These are phyloP conservation scores for Nixonia krombeini DNA, from an alignment of 1,140 invertebrate species.

Conservation along the genomic window DNA sequence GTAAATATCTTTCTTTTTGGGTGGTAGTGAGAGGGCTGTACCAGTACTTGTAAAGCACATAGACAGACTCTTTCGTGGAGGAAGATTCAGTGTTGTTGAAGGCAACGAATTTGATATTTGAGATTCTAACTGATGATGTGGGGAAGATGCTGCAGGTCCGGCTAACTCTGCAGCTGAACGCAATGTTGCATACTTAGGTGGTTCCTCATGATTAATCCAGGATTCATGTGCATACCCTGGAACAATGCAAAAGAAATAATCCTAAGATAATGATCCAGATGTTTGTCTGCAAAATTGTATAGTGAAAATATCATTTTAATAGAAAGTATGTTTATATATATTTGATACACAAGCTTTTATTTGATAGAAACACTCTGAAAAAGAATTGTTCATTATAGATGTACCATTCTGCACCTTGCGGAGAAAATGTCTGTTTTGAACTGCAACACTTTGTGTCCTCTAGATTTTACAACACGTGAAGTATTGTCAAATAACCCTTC, in stretches of 20 bases:
- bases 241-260: conserved; percentile 26
- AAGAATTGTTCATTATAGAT: too few relatives aligned
- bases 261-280: too few relatives aligned
- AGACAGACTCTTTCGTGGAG: conserved; percentile 78
- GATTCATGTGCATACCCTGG: conserved; percentile 68
- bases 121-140: conserved; percentile 44
- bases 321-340: too few relatives aligned
- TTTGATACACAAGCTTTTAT: too few relatives aligned
- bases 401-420: too few relatives aligned
- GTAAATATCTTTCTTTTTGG: conserved; percentile 91
- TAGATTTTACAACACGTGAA: too few relatives aligned
- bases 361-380: too few relatives aligned
- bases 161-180: conserved; percentile 74
- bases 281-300: too few relatives aligned
- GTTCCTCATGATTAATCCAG: conserved; percentile 70
- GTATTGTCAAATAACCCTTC: too few relatives aligned
- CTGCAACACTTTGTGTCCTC: too few relatives aligned
- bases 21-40: conserved; percentile 83
- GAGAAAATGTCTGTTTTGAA: too few relatives aligned
- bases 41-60: conserved; percentile 89
- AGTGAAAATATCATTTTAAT: too few relatives aligned
- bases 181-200: conserved; percentile 78
- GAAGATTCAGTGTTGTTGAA: conserved; percentile 54
- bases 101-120: conserved; percentile 65
- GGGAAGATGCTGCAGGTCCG: conserved; percentile 43